Evolutionary conservation across 2,888 invertebrate genomes (phyloP), one percentile per base, ranked within the genome.

Genomic region (Eilema depressum): DNA sequence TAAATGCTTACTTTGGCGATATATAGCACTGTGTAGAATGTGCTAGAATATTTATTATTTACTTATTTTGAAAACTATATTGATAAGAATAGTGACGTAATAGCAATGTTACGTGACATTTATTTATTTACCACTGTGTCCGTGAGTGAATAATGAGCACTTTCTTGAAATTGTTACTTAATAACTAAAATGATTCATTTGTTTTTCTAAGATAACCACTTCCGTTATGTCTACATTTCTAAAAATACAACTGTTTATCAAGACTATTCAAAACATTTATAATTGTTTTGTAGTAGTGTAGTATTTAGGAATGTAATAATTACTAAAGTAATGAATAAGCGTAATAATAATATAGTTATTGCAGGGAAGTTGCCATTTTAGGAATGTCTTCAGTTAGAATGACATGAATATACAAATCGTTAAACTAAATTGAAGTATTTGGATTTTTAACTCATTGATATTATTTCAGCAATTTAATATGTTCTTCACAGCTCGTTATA

Each of bases 221-320:
- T 53, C 53, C 53, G n/a, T 53, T 5, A 53, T n/a, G 8, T 47
- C 20, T 47, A 53, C 53, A 53, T 53, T 53, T 53, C 53, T 53
- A n/a, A 53, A 53, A 53, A 53, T 53, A 53, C n/a, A 20, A 53
- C n/a, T 47, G 47, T 47, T 47, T 53, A 53, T 53, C n/a, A 53
- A 53, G 1, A n/a, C 53, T 1, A 1, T 53, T 53, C 0, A 53
- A 53, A 53, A 53, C 41, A 41, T 41, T 41, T 41, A 17, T 53
- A 53, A n/a, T 53, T 53, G 7, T 41, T 17, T 0, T 41, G 12
- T 20, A 7, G 5, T 47, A 47, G 47, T 47, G 7, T 47, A n/a
- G n/a, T n/a, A n/a, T 47, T 20, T 47, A 20, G 20, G 20, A 20
- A 47, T 47, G 47, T 20, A 47, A 20, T 47, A 33, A 10, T n/a